Base-by-base conservation (phyloP, 1,140 invertebrate species). In the Drosophila parvula region DNA sequence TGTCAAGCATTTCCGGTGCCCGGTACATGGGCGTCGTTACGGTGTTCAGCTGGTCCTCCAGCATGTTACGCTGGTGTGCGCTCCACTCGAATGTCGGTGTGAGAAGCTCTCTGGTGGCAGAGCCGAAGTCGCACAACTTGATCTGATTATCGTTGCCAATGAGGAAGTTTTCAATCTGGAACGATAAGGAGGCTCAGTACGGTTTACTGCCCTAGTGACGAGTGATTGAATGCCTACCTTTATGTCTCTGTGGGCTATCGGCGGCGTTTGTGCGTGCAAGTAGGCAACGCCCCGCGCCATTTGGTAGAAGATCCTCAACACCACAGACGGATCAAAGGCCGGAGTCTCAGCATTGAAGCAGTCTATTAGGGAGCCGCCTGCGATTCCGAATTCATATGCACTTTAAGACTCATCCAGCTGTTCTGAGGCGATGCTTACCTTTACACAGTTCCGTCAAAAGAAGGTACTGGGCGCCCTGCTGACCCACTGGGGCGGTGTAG, bases 51-150 rank as follows among this genome's bases (percentile, higher is more conserved):
- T 96, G 97, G 94, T 99, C 99, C 93, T 99, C 99, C 12, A 99
- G 93, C 88, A 96, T 94, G 70, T 96, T 96, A 80, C 98, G 94
- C 93, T 98, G 96, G 83, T 97, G 96, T 50, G 97, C 97, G 85
- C 96, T 96, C 99, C 99, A 99, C 40, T 96, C 95, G 27, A 96
- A 94, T 91, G 98, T 96, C 22, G 98, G 98, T 55, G 94, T 90
- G 92, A 96, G 96, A 36, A 96, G 94, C 89, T 98, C 95, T 18
- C 95, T 96, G 30, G 98, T 99, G 2, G 98, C 96, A 84, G 98
- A 99, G 2, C 99, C 99, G 95, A 99, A 99, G 93, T 99, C 99
- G 94, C 99, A 99, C 50, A 99, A 93, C 93, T 99, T 99, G 40
- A 99, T 95, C 75, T 95, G 94, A 71, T 98, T 97, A 86, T 96